Base-by-base conservation (phyloP, 2,888 invertebrate genomes). In the Isotomurus palustris region DNA sequence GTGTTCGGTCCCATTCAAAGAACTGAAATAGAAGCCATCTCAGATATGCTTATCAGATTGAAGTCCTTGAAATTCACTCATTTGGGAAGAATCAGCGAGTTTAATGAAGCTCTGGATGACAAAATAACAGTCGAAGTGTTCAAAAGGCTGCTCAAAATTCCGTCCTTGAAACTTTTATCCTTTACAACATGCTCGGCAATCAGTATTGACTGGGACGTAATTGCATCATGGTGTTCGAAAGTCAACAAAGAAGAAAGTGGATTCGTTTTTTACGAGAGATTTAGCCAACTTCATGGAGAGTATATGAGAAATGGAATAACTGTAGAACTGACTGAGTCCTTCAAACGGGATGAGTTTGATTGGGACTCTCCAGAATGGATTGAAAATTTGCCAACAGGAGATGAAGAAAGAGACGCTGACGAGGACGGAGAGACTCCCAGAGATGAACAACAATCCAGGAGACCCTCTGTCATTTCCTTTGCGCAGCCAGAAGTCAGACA, bases 281-380 rank as follows among this genome's bases (percentile, higher is more conserved):
- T 56, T 36, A 60, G 58, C 36, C 64, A 64, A 50, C 51, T 60
- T 32, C 64, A 64, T 32, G 64, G 64, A 28, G 60, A 64, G 47
- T 51, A 60, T 27, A 58, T 60, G 36, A 52, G 60, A 14, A 60
- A 64, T 44, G 64, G 64, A 3, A 43, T 64, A 8, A 57, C 56
- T 1, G 25, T 63, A 5, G 44, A 17, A n/a, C 55, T 57, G 14
- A 22, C 36, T 2, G 27, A 28, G 0, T 38, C n/a, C 22, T 63
- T 63, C 36, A 28, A 63, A 21, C n/a, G 59, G n/a, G 54, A 54
- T 27, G 40, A 41, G 1, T 59, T 63, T 40, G 56, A 56, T 14
- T 53, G 59, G 51, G 56, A 54, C n/a, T n/a, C n/a, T n/a, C n/a
- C n/a, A n/a, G n/a, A n/a, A n/a, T n/a, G n/a, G n/a, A n/a, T n/a